Conservation (phyloP, 1,140 invertebrate species). For the Cotesia glomerata region DNA sequence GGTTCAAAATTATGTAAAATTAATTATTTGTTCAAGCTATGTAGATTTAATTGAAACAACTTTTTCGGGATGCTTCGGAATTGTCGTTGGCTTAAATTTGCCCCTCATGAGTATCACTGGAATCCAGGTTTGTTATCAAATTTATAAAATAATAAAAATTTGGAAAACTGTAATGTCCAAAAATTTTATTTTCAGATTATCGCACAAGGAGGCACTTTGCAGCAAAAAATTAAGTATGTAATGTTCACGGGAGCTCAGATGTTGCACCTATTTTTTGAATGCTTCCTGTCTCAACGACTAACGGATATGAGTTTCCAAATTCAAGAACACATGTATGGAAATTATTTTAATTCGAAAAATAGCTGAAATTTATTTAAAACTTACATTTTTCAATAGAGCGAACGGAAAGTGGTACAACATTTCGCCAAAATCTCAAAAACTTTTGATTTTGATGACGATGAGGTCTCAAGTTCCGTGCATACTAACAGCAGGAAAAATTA, state of each 20-base stretch:
- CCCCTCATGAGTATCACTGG: conserved; percentile 10
- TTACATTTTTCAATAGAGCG: background rate
- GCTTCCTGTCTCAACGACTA: background rate
- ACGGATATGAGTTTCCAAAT: background rate
- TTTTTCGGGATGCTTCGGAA: background rate
- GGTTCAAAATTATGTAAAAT: too few relatives aligned
- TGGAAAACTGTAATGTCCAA: too few relatives aligned
- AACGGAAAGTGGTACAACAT: conserved; percentile 17
- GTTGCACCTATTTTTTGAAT: conserved; percentile 5
- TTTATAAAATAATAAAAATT: background rate
- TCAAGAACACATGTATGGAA: background rate
- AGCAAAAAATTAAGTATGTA: background rate
- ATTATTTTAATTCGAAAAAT: background rate
- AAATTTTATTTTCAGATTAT: background rate
- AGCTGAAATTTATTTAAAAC: background rate
- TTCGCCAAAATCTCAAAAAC: conserved; percentile 15
- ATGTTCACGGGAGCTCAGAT: background rate
- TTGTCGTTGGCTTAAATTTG: background rate
- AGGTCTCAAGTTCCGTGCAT: conserved; percentile 15
- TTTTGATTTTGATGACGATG: conserved; percentile 1
- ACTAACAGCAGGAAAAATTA: conserved; percentile 15
- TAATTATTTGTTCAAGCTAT: background rate
- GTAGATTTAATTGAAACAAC: background rate
- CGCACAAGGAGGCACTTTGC: background rate
- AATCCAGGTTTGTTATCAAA: background rate